Evolutionary conservation across 2,888 invertebrate genomes (phyloP).

Genomic region (Lycophotia porphyrea): DNA sequence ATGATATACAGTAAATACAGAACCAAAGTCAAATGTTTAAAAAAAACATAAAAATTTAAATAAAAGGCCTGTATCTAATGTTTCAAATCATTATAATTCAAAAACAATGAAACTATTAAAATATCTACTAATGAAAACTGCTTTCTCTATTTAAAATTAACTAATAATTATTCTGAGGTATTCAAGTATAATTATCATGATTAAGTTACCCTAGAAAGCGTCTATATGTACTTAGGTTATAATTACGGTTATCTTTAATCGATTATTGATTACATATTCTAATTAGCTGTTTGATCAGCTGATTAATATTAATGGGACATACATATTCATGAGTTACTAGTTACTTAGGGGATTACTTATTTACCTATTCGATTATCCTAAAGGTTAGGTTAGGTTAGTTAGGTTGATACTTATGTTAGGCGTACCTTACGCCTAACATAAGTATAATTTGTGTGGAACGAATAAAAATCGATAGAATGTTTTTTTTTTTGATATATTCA

Average conservation of each 20-base stretch:
- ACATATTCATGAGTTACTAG: constrained; percentile 14
- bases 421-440: constrained; percentile 27
- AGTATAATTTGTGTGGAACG: neutral
- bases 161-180: constrained; percentile 35
- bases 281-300: constrained; percentile 23
- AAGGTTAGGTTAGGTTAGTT: too few relatives aligned
- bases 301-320: neutral
- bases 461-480: neutral
- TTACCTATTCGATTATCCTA: constrained; percentile 5
- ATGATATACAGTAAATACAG: constrained; percentile 5
- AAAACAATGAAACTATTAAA: neutral
- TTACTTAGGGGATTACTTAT: constrained; percentile 7
- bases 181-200: constrained; percentile 32
- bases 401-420: too few relatives aligned
- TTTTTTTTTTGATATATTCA: neutral
- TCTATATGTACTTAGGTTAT: constrained; percentile 27
- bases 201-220: constrained; percentile 38
- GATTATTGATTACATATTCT: constrained; percentile 1
- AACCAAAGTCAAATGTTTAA: neutral
- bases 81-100: neutral
- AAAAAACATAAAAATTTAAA: neutral
- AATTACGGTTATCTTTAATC: constrained; percentile 15
- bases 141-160: neutral
- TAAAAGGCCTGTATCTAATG: neutral
- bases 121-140: neutral